Percentiles rank a stretch among this genome's conserved stretches.
These are phyloP conservation scores for Aphelocoma californica DNA, from an alignment of 2,797 vertebrate species.

Conservation along the genomic window DNA sequence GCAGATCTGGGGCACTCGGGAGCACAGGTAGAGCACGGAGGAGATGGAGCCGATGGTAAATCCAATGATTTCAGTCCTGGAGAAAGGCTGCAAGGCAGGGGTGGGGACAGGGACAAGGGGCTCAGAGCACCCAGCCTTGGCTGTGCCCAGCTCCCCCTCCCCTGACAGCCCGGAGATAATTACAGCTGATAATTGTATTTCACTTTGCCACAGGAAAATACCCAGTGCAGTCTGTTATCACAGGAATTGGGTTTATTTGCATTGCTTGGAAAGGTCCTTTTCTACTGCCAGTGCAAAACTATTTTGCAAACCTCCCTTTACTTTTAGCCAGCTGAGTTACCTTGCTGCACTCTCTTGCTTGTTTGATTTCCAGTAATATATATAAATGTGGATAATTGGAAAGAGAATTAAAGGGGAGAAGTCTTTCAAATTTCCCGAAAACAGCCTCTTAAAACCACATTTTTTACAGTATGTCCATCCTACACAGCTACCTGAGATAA, in stretches of 20 bases:
- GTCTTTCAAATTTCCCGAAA: background rate
- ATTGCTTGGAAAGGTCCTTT: background rate
- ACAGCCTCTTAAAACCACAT: background rate
- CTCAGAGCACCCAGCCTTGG: background rate
- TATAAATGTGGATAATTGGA: background rate
- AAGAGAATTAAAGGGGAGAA: background rate
- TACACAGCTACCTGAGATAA: background rate
- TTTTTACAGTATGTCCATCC: background rate
- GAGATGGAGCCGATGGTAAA: slow-evolving; percentile 88
- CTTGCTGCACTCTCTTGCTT: background rate
- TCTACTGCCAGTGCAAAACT: background rate
- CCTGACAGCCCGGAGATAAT: background rate
- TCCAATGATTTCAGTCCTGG: slow-evolving; percentile 83
- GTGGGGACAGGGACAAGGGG: background rate
- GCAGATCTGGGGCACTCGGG: slow-evolving; percentile 90
- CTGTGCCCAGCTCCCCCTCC: background rate
- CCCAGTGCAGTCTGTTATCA: background rate
- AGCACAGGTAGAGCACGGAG: slow-evolving; percentile 88
- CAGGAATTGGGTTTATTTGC: background rate
- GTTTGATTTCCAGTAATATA: background rate
- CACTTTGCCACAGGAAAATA: background rate
- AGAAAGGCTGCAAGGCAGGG: slow-evolving; percentile 79
- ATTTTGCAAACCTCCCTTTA: background rate
- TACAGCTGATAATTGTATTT: background rate
- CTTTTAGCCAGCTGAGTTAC: background rate